Evolutionary conservation across 2,797 vertebrate genomes (phyloP).

Genomic region (Prionace glauca): DNA sequence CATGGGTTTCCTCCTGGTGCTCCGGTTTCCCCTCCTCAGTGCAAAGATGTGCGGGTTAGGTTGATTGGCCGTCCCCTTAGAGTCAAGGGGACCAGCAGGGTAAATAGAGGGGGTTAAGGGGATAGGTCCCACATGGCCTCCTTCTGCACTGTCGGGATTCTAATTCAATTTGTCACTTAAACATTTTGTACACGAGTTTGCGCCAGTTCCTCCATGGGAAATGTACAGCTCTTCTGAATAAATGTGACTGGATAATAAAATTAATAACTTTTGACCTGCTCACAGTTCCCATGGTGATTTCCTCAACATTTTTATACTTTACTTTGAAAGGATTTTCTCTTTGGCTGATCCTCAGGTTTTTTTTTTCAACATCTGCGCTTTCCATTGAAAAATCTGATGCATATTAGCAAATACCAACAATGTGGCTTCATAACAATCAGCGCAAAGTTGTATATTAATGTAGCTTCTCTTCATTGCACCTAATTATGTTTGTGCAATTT

Average conservation of each 20-base stretch:
- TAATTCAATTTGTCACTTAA: not conserved
- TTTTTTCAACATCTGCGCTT: not conserved
- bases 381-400: not conserved
- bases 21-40: too few relatives aligned
- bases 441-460: not conserved
- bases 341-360: not conserved
- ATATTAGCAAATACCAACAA: not conserved
- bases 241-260: not conserved
- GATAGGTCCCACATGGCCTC: too few relatives aligned
- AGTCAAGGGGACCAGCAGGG: too few relatives aligned
- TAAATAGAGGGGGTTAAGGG: too few relatives aligned
- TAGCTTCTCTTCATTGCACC: conserved; percentile 14
- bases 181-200: not conserved
- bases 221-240: not conserved
- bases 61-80: too few relatives aligned
- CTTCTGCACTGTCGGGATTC: too few relatives aligned
- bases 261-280: not conserved
- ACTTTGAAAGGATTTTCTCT: not conserved
- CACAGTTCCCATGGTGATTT: not conserved
- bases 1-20: too few relatives aligned
- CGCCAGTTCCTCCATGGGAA: not conserved
- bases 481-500: conserved; percentile 32
- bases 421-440: not conserved
- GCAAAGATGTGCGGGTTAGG: too few relatives aligned
- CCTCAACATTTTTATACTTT: not conserved